Evolutionary conservation across 2,888 invertebrate species (phyloP).

Genomic region (Protonemura montana): DNA sequence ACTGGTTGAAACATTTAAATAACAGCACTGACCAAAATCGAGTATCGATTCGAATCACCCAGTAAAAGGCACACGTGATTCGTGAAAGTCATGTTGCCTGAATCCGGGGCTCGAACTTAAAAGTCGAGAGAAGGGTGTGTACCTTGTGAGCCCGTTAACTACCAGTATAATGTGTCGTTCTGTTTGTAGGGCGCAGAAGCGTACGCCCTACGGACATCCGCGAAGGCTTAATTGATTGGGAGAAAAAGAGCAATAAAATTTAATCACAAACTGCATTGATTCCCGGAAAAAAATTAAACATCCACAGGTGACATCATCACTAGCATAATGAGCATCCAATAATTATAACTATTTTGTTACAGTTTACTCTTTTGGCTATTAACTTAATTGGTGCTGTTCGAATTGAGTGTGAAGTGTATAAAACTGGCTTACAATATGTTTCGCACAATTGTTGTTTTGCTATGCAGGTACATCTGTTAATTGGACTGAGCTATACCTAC

Average conservation of each 20-base stretch:
- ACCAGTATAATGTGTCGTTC: background rate
- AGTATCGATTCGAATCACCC: too few relatives aligned
- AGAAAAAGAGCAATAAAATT: background rate
- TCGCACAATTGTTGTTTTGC: background rate
- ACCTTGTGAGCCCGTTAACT: background rate
- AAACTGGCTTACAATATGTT: background rate
- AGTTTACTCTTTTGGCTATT: background rate
- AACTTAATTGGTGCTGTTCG: background rate
- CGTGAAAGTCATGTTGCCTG: too few relatives aligned
- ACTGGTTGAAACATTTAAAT: too few relatives aligned
- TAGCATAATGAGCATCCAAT: background rate
- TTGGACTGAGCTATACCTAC: background rate
- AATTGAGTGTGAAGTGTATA: background rate
- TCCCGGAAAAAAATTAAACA: background rate
- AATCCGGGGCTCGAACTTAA: too few relatives aligned
- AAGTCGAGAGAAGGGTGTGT: background rate
- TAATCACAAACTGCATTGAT: background rate
- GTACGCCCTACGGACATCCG: background rate
- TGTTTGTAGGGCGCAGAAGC: background rate
- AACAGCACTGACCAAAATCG: too few relatives aligned
- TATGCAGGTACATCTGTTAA: background rate
- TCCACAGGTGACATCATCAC: background rate
- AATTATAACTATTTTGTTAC: background rate
- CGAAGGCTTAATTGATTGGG: background rate
- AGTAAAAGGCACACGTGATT: too few relatives aligned